phyloP scores from a whole-genome alignment of 2,797 vertebrate genomes.

The Gastrophryne carolinensis region DNA sequence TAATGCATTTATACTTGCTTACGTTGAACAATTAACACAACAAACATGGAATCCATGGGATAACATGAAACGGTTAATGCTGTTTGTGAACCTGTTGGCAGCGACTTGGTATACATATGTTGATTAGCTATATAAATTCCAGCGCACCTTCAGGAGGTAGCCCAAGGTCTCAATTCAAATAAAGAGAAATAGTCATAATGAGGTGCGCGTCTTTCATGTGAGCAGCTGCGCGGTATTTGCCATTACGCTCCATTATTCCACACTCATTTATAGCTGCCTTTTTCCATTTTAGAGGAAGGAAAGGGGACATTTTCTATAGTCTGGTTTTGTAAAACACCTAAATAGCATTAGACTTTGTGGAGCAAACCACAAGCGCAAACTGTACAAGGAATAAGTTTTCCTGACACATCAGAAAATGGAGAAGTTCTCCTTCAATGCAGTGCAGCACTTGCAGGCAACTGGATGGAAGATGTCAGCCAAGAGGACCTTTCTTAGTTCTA shows the following conservation, averaged over 20 bases:
- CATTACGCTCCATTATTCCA: neutral
- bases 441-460: no score
- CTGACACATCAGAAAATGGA: neutral
- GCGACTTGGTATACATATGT: neutral
- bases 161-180: conserved; percentile 10
- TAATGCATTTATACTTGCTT: no score
- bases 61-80: neutral
- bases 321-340: neutral
- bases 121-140: neutral
- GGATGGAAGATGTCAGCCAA: no score
- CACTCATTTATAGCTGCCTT: neutral
- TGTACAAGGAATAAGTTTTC: neutral
- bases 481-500: no score
- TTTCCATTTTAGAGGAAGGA: neutral
- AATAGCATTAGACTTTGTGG: neutral
- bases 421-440: no score
- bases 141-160: neutral
- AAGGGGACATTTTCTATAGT: neutral
- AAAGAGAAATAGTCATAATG: neutral
- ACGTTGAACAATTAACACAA: no score
- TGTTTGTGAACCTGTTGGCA: neutral
- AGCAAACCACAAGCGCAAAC: neutral
- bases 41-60: no score
- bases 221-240: neutral
- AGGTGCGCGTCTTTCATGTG: neutral